Evolutionary conservation across 2,797 vertebrate genomes (phyloP), one percentile per base, ranked within the genome.

Genomic region (Steatocranus sp.): DNA sequence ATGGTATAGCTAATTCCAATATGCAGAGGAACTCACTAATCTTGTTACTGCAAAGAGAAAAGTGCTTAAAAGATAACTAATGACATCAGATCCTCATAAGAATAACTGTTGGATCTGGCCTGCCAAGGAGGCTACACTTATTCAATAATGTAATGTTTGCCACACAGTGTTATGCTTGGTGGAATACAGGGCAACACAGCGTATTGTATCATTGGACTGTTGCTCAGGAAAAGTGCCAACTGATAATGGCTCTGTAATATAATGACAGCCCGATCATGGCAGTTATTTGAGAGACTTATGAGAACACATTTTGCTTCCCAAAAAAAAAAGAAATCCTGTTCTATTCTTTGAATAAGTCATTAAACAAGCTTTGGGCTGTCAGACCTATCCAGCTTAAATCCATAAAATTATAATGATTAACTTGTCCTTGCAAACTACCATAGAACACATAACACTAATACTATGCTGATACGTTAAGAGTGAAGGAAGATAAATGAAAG

Each of bases 381-480:
- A 94, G 82, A 83, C 56, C 83, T 82, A 85, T 93, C 91, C 83
- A 84, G 80, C 82, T 76, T 86, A 91, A 91, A 91, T 86, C 90
- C 84, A 83, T 75, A 76, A 83, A 91, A 92, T 92, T 81, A 91
- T 83, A 86, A 94, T 93, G 82, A 94, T 95, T 93, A 94, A 93
- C 85, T 89, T 88, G 91, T 95, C 90, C 89, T 91, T 87, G 90
- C 84, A 90, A 93, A 88, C 82, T 75, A 83, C 80, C 56, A 83
- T 75, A 77, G 79, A 86, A 90, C 61, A 88, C 84, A 83, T 77
- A 83, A 81, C 75, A 83, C 80, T 81, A 89, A 92, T 85, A 43
- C 80, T 68, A 36, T 63, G 81, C 30, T 80, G 85, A 84, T 88
- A 68, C 23, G 51, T 90, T 88, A 32, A 56, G 48, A 87, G 79